These are phyloP conservation scores for Megaceryle alcyon DNA, from an alignment of 2,797 vertebrate genomes.

Conservation along the genomic window DNA sequence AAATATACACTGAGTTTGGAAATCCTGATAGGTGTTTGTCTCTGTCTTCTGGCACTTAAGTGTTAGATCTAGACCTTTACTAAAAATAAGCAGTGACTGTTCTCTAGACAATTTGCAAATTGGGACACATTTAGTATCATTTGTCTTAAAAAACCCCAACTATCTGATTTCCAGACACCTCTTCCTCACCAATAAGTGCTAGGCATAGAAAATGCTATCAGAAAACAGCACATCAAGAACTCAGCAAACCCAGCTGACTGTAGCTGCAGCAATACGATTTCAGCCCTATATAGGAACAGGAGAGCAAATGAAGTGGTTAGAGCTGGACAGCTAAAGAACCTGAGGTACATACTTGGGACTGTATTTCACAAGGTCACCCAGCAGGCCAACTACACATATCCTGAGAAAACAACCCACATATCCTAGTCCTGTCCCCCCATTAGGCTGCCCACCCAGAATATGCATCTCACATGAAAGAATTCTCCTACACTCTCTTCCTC, in stretches of 20 bases:
- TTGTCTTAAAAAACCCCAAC: background rate
- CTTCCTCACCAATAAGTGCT: background rate
- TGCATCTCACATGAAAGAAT: background rate
- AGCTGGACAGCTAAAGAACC: background rate
- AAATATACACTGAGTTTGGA: background rate
- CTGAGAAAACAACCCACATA: background rate
- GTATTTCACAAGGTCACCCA: slow-evolving; percentile 7
- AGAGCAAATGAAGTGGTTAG: background rate
- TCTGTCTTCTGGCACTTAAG: background rate
- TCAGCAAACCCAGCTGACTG: background rate
- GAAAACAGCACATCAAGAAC: background rate
- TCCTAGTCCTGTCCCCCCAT: background rate
- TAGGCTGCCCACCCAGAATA: background rate
- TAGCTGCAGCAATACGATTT: background rate
- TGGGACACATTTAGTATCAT: background rate
- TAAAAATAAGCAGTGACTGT: background rate
- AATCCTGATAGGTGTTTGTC: background rate
- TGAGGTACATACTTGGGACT: background rate
- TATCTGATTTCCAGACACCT: background rate
- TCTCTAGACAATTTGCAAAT: background rate
- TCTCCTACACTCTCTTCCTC: background rate
- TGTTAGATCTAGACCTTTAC: background rate
- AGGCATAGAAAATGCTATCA: background rate
- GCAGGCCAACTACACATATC: background rate
- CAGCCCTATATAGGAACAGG: background rate